Percentiles rank a stretch among this genome's conserved stretches.
Evolutionary conservation across 1,140 invertebrate genomes (phyloP).

Genomic region (Drosophila repleta): DNA sequence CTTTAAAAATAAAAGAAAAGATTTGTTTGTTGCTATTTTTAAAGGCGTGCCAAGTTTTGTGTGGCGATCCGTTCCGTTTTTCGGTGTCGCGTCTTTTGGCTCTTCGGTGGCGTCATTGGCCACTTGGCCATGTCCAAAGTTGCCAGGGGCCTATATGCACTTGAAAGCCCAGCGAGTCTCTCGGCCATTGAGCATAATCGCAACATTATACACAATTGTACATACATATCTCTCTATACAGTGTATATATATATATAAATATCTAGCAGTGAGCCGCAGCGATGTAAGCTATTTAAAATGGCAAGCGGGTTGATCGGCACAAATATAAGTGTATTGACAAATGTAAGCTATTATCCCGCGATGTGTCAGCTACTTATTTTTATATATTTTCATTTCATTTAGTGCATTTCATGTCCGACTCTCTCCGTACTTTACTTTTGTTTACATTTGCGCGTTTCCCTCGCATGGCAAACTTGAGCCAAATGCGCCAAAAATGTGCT

Average conservation of each 20-base stretch:
- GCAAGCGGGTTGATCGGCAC: conserved; percentile 71
- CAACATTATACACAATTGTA: conserved; percentile 39
- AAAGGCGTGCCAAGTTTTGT: conserved; percentile 76
- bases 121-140: conserved; percentile 48
- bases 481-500: conserved; percentile 40
- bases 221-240: conserved; percentile 30
- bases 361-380: conserved; percentile 5
- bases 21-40: conserved; percentile 83
- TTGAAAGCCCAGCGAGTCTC: conserved; percentile 50
- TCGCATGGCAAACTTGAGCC: conserved; percentile 33
- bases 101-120: conserved; percentile 48
- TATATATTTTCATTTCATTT: neutral
- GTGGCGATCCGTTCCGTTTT: conserved; percentile 41
- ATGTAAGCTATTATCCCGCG: conserved; percentile 58
- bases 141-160: conserved; percentile 54
- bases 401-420: neutral
- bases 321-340: conserved; percentile 69
- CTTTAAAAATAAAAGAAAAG: conserved; percentile 77
- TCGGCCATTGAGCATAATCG: conserved; percentile 30
- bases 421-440: conserved; percentile 37
- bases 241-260: conserved; percentile 6
- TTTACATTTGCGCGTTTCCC: conserved; percentile 62
- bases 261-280: conserved; percentile 52
- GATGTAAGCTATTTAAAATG: conserved; percentile 73
- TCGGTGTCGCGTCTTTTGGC: conserved; percentile 30